Evolutionary conservation across 64 coral and sea anemone species (phyloP).

Genomic region (Stichodactyla helianthus): DNA sequence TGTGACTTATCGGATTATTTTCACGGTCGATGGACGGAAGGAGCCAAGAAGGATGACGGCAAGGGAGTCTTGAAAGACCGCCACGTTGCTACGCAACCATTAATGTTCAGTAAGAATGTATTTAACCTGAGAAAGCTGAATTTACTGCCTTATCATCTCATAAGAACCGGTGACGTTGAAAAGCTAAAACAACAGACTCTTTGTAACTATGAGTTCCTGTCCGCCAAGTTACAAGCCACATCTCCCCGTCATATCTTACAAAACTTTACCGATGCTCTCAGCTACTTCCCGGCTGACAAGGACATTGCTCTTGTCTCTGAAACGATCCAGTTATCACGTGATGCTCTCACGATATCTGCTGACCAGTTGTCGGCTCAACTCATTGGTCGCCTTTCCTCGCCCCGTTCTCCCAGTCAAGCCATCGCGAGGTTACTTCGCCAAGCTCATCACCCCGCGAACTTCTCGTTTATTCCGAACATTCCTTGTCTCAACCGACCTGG

Average conservation of each 20-base stretch:
- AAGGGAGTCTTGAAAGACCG: conserved; percentile 69
- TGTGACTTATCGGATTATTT: conserved; percentile 68
- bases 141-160: conserved; percentile 81
- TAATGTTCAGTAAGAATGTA: conserved; percentile 40
- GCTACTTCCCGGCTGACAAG: conserved; percentile 56
- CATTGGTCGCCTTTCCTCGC: conserved; percentile 79
- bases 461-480: conserved; percentile 84
- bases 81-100: conserved; percentile 63
- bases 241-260: conserved; percentile 80
- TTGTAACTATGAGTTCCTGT: conserved; percentile 90
- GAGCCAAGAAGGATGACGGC: conserved; percentile 51
- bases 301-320: conserved; percentile 85
- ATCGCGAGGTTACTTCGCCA: conserved; percentile 79
- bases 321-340: conserved; percentile 82
- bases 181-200: conserved; percentile 74
- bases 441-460: conserved; percentile 73
- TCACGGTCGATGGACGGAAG: conserved; percentile 64
- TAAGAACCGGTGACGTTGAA: conserved; percentile 66
- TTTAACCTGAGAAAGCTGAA: conserved; percentile 80
- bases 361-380: conserved; percentile 90
- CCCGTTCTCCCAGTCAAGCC: conserved; percentile 63
- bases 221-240: conserved; percentile 59
- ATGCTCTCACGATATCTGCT: conserved; percentile 65
- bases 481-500: conserved; percentile 81
- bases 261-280: conserved; percentile 70